Evolutionary conservation across 2,113 vertebrate genomes (phyloP).

Genomic region (Cebus imitator): DNA sequence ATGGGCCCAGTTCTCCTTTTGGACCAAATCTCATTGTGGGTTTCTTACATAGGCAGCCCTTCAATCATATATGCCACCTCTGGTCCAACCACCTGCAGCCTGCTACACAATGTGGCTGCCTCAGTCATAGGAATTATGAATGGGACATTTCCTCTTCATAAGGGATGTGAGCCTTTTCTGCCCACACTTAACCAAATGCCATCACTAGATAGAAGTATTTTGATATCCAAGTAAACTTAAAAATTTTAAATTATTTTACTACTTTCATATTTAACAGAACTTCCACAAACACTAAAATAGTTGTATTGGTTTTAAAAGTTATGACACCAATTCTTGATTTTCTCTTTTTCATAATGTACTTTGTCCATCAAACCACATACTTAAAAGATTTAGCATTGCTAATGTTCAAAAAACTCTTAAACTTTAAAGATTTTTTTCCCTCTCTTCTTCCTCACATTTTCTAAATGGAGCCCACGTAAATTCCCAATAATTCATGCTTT

Average conservation of each 20-base stretch:
- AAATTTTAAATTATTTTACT: slow-evolving; percentile 1
- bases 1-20: background rate
- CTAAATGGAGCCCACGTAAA: background rate
- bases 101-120: background rate
- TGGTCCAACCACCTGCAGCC: background rate
- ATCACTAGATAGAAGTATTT: background rate
- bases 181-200: background rate
- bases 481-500: background rate
- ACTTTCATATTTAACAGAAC: background rate
- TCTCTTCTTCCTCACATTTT: background rate
- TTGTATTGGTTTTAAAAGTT: background rate
- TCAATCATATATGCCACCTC: background rate
- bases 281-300: slow-evolving; percentile 34
- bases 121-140: background rate
- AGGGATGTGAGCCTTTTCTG: background rate
- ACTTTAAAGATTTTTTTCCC: background rate
- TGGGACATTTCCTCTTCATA: background rate
- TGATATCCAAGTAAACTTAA: background rate
- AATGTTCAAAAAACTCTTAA: background rate
- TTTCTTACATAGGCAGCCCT: background rate
- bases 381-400: background rate
- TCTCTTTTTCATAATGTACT: background rate
- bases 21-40: background rate
- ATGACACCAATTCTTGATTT: background rate
- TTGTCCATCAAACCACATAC: background rate